phyloP scores from a whole-genome alignment of 2,888 invertebrate species.

The Isotomurus palustris region DNA sequence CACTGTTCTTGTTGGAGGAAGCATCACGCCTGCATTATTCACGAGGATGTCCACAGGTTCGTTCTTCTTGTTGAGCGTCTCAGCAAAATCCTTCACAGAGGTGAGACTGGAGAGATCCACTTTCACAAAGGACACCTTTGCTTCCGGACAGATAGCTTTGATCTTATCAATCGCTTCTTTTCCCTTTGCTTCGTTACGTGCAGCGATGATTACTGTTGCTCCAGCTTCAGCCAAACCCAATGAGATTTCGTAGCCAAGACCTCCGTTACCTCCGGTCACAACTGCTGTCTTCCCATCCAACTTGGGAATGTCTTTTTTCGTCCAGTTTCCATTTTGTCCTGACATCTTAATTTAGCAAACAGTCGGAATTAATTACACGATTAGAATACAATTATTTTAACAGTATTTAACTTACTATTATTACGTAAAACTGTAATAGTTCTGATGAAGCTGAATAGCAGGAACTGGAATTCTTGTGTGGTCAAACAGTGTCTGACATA shows the following conservation, averaged over 20 bases:
- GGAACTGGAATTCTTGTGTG: too few relatives aligned
- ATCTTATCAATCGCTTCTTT: not conserved
- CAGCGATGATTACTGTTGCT: not conserved
- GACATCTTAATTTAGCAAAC: too few relatives aligned
- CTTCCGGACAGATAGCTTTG: not conserved
- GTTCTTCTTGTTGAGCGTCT: not conserved
- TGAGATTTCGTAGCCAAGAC: not conserved
- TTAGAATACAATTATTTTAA: too few relatives aligned
- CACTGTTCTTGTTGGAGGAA: not conserved
- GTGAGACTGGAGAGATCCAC: not conserved
- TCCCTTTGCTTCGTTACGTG: slow-evolving; percentile 1
- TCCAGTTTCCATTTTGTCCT: too few relatives aligned
- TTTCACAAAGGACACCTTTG: not conserved
- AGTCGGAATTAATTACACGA: too few relatives aligned
- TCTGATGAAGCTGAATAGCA: too few relatives aligned
- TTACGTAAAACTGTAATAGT: too few relatives aligned
- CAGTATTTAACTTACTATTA: too few relatives aligned
- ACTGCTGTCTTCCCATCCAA: not conserved
- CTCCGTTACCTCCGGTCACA: slow-evolving; percentile 2
- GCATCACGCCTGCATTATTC: slow-evolving; percentile 4
- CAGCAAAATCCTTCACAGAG: not conserved
- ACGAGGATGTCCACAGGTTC: not conserved
- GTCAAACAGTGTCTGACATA: too few relatives aligned
- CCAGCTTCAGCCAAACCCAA: not conserved
- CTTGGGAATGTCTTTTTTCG: not conserved